A percentile compares a stretch with the other conserved stretches of the same genome.
These are phyloP conservation scores for Asteroscopus sphinx DNA, from an alignment of 2,888 invertebrate genomes.

Conservation along the genomic window DNA sequence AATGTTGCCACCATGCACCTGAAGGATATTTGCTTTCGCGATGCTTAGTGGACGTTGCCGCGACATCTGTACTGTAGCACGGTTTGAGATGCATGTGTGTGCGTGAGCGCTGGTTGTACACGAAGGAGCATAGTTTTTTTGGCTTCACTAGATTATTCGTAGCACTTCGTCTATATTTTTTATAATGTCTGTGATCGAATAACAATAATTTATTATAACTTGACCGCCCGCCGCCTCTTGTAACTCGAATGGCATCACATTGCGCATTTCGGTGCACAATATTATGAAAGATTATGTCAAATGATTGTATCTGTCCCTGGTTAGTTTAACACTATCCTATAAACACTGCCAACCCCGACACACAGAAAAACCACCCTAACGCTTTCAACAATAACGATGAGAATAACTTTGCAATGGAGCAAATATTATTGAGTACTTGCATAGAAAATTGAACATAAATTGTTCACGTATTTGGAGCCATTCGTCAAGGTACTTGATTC, in stretches of 20 bases:
- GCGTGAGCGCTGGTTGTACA: too few relatives aligned
- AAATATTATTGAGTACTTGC: slow-evolving; percentile 26
- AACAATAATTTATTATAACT: too few relatives aligned
- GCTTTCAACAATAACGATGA: accelerated
- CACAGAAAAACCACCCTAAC: slow-evolving; percentile 4
- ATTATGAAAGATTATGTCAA: slow-evolving; percentile 84
- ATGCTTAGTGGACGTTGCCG: too few relatives aligned
- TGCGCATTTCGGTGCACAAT: slow-evolving; percentile 75
- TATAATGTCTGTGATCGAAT: too few relatives aligned
- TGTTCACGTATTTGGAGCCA: slow-evolving; percentile 72
- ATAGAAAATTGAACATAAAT: slow-evolving; percentile 60
- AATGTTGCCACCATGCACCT: too few relatives aligned
- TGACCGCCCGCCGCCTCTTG: slow-evolving; percentile 31
- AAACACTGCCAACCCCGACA: slow-evolving; percentile 10
- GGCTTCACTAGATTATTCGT: too few relatives aligned
- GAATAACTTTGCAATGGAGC: neutral
- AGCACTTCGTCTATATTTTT: too few relatives aligned
- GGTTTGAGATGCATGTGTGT: too few relatives aligned
- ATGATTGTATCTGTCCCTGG: slow-evolving; percentile 79
- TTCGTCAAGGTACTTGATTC: slow-evolving; percentile 80
- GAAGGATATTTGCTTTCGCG: too few relatives aligned
- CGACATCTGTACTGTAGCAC: too few relatives aligned
- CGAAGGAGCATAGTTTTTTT: too few relatives aligned
- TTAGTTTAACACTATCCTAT: slow-evolving; percentile 67
- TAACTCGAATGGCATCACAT: slow-evolving; percentile 53